Conservation (phyloP, 2,797 vertebrate species). For the Lepilemur ruficaudatus region DNA sequence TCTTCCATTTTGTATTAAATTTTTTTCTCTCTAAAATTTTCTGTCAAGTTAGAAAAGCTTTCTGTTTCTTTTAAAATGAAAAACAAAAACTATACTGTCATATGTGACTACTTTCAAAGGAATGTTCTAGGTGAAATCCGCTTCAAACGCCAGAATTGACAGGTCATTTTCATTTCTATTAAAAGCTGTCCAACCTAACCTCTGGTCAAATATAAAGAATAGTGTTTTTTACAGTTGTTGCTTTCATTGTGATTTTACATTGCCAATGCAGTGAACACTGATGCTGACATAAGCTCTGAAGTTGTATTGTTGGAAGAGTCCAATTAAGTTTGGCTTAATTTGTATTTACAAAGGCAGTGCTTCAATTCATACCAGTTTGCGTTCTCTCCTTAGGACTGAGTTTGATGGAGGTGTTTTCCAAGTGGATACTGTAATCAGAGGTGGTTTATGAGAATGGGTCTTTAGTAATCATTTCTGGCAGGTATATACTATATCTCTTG, state of each 20-base stretch:
- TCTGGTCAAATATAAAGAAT: not conserved
- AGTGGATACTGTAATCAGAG: slow-evolving; percentile 40
- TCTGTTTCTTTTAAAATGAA: slow-evolving; percentile 12
- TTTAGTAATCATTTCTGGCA: slow-evolving; percentile 49
- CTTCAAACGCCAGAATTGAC: slow-evolving; percentile 17
- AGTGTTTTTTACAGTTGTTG: slow-evolving; percentile 9
- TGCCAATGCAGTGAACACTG: not conserved
- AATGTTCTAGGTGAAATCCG: not conserved
- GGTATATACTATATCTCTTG: not conserved
- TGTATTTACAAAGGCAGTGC: slow-evolving; percentile 1
- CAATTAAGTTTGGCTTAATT: not conserved
- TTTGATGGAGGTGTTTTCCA: slow-evolving; percentile 18
- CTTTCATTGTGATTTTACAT: slow-evolving; percentile 47
- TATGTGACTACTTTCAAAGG: not conserved
- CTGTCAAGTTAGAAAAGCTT: slow-evolving; percentile 58
- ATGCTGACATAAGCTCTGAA: not conserved
- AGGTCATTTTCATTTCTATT: not conserved
- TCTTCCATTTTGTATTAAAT: slow-evolving; percentile 24
- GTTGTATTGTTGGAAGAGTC: not conserved
- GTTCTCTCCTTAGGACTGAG: slow-evolving; percentile 9
- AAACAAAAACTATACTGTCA: not conserved
- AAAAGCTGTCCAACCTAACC: slow-evolving; percentile 52
- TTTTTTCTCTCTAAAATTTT: slow-evolving; percentile 47
- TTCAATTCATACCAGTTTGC: not conserved
- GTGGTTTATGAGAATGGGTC: slow-evolving; percentile 38